These are phyloP conservation scores for Pantherophis guttatus DNA, from an alignment of 2,113 vertebrate genomes.

Conservation along the genomic window DNA sequence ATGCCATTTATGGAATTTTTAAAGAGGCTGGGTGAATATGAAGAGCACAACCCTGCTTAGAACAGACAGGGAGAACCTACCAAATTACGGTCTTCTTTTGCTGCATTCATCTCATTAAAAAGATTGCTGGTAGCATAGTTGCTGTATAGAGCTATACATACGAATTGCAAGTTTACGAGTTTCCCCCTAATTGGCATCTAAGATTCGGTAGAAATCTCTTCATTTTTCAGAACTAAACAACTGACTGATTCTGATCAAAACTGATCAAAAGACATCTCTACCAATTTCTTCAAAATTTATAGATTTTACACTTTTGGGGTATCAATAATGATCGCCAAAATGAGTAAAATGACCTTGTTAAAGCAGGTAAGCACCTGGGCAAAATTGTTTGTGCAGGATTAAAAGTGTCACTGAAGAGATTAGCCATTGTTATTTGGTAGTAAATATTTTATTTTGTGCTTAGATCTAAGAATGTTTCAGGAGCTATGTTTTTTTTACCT, in stretches of 20 bases:
- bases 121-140: background rate
- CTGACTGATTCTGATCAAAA: background rate
- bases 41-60: background rate
- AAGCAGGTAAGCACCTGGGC: background rate
- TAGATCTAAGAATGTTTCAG: background rate
- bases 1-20: background rate
- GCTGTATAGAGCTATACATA: conserved; percentile 3
- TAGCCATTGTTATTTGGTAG: background rate
- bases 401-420: conserved; percentile 12
- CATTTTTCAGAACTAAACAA: background rate
- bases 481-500: background rate
- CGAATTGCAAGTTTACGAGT: background rate
- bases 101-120: background rate
- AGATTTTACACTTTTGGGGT: background rate
- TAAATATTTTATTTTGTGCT: background rate
- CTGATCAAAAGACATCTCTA: background rate
- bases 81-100: background rate
- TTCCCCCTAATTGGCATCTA: background rate
- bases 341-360: background rate
- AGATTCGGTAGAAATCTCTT: background rate
- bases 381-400: background rate
- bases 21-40: background rate
- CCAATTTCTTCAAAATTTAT: conserved; percentile 1
- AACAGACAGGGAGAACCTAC: background rate
- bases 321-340: background rate